Evolutionary conservation across 2,888 invertebrate genomes (phyloP).

Genomic region (Drosophila siamana): DNA sequence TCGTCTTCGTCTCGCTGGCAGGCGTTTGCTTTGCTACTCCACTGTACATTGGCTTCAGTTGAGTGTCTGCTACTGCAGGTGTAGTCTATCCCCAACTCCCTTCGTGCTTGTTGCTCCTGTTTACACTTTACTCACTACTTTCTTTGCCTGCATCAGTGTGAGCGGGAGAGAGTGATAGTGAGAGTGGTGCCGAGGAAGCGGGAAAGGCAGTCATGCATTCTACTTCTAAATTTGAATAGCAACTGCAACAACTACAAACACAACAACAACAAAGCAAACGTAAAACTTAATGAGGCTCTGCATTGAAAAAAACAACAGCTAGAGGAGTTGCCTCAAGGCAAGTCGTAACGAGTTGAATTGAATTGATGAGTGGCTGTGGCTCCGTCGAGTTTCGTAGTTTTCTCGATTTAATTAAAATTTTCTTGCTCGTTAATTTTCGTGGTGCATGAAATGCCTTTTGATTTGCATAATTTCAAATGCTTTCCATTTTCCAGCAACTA

Average conservation of each 20-base stretch:
- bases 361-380: slow-evolving; percentile 33
- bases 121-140: slow-evolving; percentile 54
- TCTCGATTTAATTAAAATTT: slow-evolving; percentile 75
- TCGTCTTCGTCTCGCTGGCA: slow-evolving; percentile 22
- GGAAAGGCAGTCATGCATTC: slow-evolving; percentile 51
- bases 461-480: slow-evolving; percentile 72
- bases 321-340: slow-evolving; percentile 37
- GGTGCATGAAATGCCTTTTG: slow-evolving; percentile 69
- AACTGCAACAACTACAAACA: slow-evolving; percentile 51
- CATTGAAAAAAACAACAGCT: slow-evolving; percentile 54
- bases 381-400: slow-evolving; percentile 44
- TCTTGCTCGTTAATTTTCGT: slow-evolving; percentile 69
- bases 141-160: slow-evolving; percentile 31
- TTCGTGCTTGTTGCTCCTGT: slow-evolving; percentile 25
- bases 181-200: neutral
- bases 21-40: slow-evolving; percentile 62
- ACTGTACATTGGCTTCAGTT: slow-evolving; percentile 75
- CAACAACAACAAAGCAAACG: slow-evolving; percentile 59
- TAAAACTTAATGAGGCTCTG: slow-evolving; percentile 75
- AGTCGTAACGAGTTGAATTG: slow-evolving; percentile 36
- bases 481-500: slow-evolving; percentile 49
- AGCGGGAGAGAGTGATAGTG: slow-evolving; percentile 3
- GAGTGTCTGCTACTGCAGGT: slow-evolving; percentile 53
- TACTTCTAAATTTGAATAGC: slow-evolving; percentile 74
- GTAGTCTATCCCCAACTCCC: neutral